These are phyloP conservation scores for Gymnocheta viridis DNA, from an alignment of 2,888 invertebrate genomes.

Conservation along the genomic window DNA sequence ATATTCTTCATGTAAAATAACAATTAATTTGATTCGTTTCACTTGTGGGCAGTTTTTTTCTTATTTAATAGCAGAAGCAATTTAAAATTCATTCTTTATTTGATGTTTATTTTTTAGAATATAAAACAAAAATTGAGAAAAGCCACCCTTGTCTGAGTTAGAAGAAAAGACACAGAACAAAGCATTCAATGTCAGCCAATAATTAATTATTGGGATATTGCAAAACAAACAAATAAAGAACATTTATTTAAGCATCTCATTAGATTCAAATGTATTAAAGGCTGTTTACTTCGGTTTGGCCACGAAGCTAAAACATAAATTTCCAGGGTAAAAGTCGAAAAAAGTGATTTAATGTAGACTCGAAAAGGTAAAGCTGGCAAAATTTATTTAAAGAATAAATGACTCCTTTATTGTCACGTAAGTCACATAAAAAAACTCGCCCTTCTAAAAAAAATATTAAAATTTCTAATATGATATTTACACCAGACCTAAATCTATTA, in stretches of 20 bases:
- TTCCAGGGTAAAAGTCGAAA: no score
- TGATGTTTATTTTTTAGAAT: neutral
- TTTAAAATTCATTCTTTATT: neutral
- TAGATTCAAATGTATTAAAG: neutral
- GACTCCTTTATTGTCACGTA: no score
- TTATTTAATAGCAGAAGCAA: neutral
- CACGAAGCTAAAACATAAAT: no score
- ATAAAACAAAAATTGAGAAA: neutral
- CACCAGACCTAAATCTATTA: no score
- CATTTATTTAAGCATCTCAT: neutral
- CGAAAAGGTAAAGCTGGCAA: no score
- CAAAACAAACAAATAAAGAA: neutral
- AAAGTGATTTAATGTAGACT: no score
- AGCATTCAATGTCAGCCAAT: neutral
- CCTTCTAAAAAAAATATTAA: no score
- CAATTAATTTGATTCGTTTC: neutral
- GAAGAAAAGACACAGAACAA: neutral
- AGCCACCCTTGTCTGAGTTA: neutral
- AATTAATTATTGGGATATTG: conserved; percentile 35
- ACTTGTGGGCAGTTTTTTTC: neutral
- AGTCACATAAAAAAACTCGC: no score
- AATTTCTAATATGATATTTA: no score
- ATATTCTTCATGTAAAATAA: neutral
- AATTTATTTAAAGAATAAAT: no score
- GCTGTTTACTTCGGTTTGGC: neutral